These are phyloP conservation scores for Gouania willdenowi DNA, from an alignment of 2,797 vertebrate species.

Conservation along the genomic window DNA sequence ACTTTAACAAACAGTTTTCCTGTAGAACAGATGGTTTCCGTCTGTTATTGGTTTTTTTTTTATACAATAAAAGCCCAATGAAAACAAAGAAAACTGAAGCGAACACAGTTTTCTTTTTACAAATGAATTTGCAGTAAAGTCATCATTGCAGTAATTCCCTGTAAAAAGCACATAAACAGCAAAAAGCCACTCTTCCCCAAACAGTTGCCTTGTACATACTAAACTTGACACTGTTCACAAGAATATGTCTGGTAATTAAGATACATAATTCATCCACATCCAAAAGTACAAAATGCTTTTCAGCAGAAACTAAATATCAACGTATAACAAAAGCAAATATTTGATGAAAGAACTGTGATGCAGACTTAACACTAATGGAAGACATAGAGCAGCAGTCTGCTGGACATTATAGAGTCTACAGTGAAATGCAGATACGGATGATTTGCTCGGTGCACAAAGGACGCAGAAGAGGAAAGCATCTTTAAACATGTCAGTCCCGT, in stretches of 20 bases:
- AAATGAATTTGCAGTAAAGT: slow-evolving; percentile 32
- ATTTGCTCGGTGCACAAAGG: slow-evolving; percentile 42
- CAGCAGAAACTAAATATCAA: slow-evolving; percentile 32
- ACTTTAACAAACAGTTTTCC: too few species aligned
- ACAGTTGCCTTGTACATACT: slow-evolving; percentile 18
- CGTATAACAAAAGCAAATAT: slow-evolving; percentile 30
- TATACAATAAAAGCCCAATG: too few species aligned
- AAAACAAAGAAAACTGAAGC: neutral
- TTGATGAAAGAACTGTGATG: slow-evolving; percentile 24
- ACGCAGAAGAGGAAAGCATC: too few species aligned
- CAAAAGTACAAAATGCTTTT: slow-evolving; percentile 21
- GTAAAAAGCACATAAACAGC: slow-evolving; percentile 13
- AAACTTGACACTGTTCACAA: slow-evolving; percentile 34
- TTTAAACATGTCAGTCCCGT: too few species aligned
- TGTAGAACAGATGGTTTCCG: too few species aligned
- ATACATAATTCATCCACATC: slow-evolving; percentile 35
- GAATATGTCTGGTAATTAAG: slow-evolving; percentile 29
- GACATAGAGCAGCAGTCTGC: slow-evolving; percentile 10
- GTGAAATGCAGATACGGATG: too few species aligned
- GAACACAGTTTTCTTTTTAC: slow-evolving; percentile 30
- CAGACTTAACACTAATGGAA: slow-evolving; percentile 14
- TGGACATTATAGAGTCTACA: too few species aligned
- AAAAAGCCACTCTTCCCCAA: slow-evolving; percentile 24
- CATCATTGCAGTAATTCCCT: slow-evolving; percentile 38
- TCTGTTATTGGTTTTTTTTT: too few species aligned